Base-by-base conservation (phyloP, 2,888 invertebrate genomes). In the Scaptomyza cyrtandrae region DNA sequence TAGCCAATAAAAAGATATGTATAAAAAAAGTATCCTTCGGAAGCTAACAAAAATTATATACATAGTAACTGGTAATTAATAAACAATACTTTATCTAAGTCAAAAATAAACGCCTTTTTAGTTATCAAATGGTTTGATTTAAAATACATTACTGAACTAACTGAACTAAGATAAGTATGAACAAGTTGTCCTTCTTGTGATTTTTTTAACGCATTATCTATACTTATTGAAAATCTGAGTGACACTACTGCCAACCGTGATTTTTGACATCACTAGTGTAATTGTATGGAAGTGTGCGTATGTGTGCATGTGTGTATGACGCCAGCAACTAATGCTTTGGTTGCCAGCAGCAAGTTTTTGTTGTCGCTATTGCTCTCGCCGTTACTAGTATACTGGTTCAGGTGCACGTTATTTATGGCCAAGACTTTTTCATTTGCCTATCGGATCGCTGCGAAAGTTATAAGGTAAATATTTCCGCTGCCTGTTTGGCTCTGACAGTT, bases 391-490 rank as follows among this genome's bases (percentile, higher is more conserved):
- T 1, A 37, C 48, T 37, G 65, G 49, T 49, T 55, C 65, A 65
- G 48, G 71, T 65, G 62, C 57, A 54, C 41, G 67, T 79, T 82
- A 82, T 80, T 83, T 80, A 80, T 77, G 75, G 37, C 54, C 64
- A 64, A 19, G 62, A 65, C 48, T 80, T 80, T 80, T 74, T 83
- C 80, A 76, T 73, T 68, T 68, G 65, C 62, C 76, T 80, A 80
- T 80, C 83, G 66, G 76, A 73, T 81, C 52, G 64, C 60, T 48
- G 65, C 50, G 53, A 64, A 55, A 61, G 65, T 64, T 78, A 75
- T 75, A 64, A 48, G 64, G 64, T 48, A 71, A 62, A 71, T 71
- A 71, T 55, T 71, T 59, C 19, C 58, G 58, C 41, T 55, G 52
- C 44, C 54, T 46, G 33, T 43, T 59, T 46, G 63, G 29, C 49